Evolutionary conservation across 2,113 vertebrate genomes (phyloP), one percentile per base, ranked within the genome.

Genomic region (Beaufortia kweichowensis): DNA sequence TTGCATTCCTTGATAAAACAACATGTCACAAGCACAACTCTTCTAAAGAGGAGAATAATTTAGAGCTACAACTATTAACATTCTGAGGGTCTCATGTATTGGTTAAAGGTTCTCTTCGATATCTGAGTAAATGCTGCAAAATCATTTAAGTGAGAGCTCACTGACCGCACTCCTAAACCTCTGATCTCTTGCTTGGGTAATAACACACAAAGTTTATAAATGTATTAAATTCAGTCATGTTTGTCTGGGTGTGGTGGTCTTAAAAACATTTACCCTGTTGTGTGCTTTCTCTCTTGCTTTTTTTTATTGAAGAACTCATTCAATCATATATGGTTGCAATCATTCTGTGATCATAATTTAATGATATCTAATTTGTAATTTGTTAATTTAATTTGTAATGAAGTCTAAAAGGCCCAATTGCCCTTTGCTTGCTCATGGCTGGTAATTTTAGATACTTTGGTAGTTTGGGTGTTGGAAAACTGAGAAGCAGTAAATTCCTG

Each of bases 1-100:
- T 98, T 97, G 95, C 96, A 93, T 96, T 96, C 92, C 95, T 96
- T 95, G 93, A 95, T 95, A 95, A 95, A 95, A 96, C 92, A 94
- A 95, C 95, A 96, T 96, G 94, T 95, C 95, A 96, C 93, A 92
- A 94, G 94, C 94, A 93, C 92, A 92, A 94, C 92, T 94, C 93
- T 93, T 95, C 95, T 92, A 93, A 93, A 84, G 93, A 92, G 67
- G 90, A 91, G 93, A 94, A 95, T 94, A 93, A 93, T 95, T 95
- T 94, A 93, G 90, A 93, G 89, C 91, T 89, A 90, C 89, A 85
- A 93, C 90, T 94, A 93, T 92, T 93, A 94, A 93, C 90, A 93
- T 94, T 94, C 93, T 88, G 90, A 91, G 90, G 84, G 86, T 88
- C 91, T 89, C 86, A 60, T 74, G 67, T 64, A 78, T 92, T 93